Percentiles rank a stretch among this genome's conserved stretches.
Evolutionary conservation across 2,113 vertebrate species (phyloP).

Genomic region (Xiphophorus couchianus): DNA sequence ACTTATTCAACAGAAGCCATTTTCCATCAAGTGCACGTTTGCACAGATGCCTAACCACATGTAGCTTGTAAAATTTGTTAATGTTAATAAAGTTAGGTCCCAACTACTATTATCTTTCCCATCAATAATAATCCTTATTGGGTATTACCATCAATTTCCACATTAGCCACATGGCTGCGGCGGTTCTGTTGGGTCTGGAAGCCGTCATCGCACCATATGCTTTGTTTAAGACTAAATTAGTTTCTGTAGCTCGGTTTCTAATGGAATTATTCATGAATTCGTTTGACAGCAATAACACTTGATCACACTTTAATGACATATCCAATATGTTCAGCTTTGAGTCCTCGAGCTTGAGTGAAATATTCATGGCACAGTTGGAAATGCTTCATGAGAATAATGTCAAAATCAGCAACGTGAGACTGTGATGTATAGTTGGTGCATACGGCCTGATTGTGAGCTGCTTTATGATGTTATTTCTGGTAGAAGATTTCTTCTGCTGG

Average conservation of each 20-base stretch:
- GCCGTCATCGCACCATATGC: background rate
- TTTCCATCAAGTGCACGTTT: background rate
- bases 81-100: background rate
- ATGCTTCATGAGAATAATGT: background rate
- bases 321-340: background rate
- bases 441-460: background rate
- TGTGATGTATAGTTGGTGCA: background rate
- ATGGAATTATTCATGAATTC: background rate
- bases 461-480: background rate
- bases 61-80: background rate
- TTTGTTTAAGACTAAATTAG: background rate
- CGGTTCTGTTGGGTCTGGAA: too few species aligned
- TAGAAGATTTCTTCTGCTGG: background rate
- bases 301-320: background rate
- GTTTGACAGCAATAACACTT: background rate
- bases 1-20: background rate
- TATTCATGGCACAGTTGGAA: background rate
- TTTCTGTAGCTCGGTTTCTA: background rate
- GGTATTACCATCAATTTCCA: background rate
- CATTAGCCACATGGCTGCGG: constrained; percentile 1
- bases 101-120: background rate
- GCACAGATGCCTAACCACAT: background rate
- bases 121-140: background rate
- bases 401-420: background rate
- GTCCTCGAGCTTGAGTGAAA: background rate